Conservation (phyloP, 2,797 vertebrate genomes). For the Holocentrus rufus region DNA sequence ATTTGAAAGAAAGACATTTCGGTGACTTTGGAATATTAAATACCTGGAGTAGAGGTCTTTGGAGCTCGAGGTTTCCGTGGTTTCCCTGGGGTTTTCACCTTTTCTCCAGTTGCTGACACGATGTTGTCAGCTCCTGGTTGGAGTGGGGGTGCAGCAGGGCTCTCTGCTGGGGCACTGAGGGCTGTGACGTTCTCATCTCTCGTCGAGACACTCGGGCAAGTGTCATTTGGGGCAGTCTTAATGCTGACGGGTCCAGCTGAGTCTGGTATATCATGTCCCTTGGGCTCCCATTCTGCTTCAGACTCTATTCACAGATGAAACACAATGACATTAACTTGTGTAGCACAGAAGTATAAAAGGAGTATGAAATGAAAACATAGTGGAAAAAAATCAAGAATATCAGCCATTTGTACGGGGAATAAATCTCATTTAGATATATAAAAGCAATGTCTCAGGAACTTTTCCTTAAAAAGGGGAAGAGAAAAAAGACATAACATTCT, state of each 20-base stretch:
- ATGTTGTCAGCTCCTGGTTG: slow-evolving; percentile 63
- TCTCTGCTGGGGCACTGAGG: slow-evolving; percentile 70
- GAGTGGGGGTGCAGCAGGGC: slow-evolving; percentile 63
- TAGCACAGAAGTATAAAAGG: slow-evolving; percentile 7
- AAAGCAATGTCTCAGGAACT: not conserved
- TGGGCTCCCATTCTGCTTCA: slow-evolving; percentile 75
- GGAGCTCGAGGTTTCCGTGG: slow-evolving; percentile 76
- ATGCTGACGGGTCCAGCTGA: slow-evolving; percentile 56
- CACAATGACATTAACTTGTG: slow-evolving; percentile 1
- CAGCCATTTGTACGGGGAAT: not conserved
- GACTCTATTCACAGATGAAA: slow-evolving; percentile 52
- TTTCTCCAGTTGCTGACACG: slow-evolving; percentile 36
- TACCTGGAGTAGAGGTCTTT: slow-evolving; percentile 71
- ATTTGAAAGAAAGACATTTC: not conserved
- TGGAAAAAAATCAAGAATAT: not conserved
- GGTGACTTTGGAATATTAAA: slow-evolving; percentile 5
- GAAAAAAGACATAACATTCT: not conserved
- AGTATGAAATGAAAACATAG: no score
- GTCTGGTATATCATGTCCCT: slow-evolving; percentile 82
- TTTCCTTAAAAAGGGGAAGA: not conserved
- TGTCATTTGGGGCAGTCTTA: slow-evolving; percentile 52
- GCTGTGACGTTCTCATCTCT: slow-evolving; percentile 71
- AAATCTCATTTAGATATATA: not conserved
- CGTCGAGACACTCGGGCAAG: slow-evolving; percentile 67
- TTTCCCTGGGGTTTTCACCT: slow-evolving; percentile 71